Base-by-base conservation (phyloP, 2,888 invertebrate genomes). In the Campaea margaritaria region DNA sequence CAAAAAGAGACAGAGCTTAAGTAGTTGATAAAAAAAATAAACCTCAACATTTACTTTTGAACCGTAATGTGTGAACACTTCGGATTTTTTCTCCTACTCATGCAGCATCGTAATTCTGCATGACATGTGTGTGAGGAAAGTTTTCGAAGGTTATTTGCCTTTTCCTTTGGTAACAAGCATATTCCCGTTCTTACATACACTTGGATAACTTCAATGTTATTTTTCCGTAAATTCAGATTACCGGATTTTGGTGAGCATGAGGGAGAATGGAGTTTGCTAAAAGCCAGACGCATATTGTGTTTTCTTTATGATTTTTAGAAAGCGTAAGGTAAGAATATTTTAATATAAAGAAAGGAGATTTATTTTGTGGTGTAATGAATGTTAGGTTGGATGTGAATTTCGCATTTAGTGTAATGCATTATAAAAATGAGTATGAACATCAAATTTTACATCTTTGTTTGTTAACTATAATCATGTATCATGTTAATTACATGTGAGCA, bases 221-320 rank as follows among this genome's bases (percentile, higher is more conserved):
- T 31, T 31, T 15, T 21, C 14, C 50, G 47, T 62, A 55, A 51
- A 58, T 58, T 55, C 48, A 48, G 51, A 55, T 55, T 52, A 53
- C 31, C 31, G 28, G 50, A 42, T 57, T 61, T 62, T 53, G 43
- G 56, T 53, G 34, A 48, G 13, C 36, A 41, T 50, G 31, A 27
- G 27, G 16, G n/a, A 36, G 15, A 31, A 43, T 49, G 39, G 49
- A 39, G 21, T 27, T 39, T 10, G 15, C 38, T 48, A 38, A 48
- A 38, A 48, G 36, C 48, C 38, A 38, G 48, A 21, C 36, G 21
- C 5, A 34, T 47, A 45, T 45, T 43, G 10, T 45, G 45, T 45
- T 45, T 45, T 45, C 45, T 13, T 45, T 28, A 45, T n/a, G 45
- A 28, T 28, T 45, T 43, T 45, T 28, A 13, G 12, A 28, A 43